These are phyloP conservation scores for Proterorhinus semilunaris DNA, from an alignment of 2,113 vertebrate species.

Conservation along the genomic window DNA sequence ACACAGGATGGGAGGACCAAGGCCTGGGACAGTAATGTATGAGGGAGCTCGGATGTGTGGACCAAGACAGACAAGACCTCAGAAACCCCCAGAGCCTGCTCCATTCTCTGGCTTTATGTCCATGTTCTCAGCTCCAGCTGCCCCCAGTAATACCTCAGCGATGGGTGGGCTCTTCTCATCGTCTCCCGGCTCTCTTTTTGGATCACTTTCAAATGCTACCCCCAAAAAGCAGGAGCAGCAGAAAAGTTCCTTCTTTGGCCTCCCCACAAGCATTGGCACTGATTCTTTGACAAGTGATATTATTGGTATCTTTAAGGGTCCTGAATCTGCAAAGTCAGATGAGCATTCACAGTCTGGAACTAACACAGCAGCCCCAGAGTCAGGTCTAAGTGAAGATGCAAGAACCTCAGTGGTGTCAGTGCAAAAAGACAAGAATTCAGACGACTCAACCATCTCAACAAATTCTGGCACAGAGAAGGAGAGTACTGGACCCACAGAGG, in stretches of 20 bases:
- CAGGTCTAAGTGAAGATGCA: slow-evolving; percentile 41
- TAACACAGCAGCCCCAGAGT: slow-evolving; percentile 19
- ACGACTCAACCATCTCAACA: slow-evolving; percentile 27
- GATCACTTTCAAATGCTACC: slow-evolving; percentile 58
- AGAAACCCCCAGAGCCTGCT: slow-evolving; percentile 75
- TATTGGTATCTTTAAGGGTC: slow-evolving; percentile 84
- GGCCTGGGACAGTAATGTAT: slow-evolving; percentile 22
- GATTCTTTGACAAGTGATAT: slow-evolving; percentile 82
- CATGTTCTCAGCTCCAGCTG: slow-evolving; percentile 81
- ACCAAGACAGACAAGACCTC: slow-evolving; percentile 53
- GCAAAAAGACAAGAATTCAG: slow-evolving; percentile 40
- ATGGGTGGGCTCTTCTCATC: slow-evolving; percentile 81
- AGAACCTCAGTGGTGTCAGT: background rate
- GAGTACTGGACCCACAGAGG: background rate
- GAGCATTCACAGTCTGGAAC: slow-evolving; percentile 34
- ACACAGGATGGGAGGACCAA: slow-evolving; percentile 45
- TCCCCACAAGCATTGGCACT: slow-evolving; percentile 73
- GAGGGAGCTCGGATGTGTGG: slow-evolving; percentile 44
- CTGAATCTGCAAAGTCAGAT: slow-evolving; percentile 61
- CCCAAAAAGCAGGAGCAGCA: slow-evolving; percentile 72
- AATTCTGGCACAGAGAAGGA: background rate
- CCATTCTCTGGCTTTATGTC: slow-evolving; percentile 91
- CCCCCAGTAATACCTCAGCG: slow-evolving; percentile 77
- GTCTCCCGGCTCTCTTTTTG: slow-evolving; percentile 76
- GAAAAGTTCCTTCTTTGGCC: slow-evolving; percentile 85